A percentile compares a stretch with the other conserved stretches of the same genome.
These are phyloP conservation scores for Temnothorax rugatulus DNA, from an alignment of 2,888 invertebrate species.

Conservation along the genomic window DNA sequence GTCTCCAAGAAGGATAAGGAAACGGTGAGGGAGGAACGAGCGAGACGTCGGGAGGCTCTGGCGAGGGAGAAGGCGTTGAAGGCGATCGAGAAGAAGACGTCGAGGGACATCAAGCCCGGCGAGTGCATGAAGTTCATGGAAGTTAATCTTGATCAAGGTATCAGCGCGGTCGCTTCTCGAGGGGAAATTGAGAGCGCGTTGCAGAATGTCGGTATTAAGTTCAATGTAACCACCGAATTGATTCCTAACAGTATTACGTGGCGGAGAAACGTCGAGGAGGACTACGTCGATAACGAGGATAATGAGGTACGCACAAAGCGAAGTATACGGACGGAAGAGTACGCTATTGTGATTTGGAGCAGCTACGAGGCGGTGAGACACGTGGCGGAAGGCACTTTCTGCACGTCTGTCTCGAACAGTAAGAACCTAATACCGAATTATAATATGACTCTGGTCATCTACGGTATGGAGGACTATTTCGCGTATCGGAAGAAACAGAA, in stretches of 20 bases:
- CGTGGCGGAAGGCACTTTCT: slow-evolving; percentile 82
- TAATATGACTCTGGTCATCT: slow-evolving; percentile 84
- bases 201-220: slow-evolving; percentile 78
- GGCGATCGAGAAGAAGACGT: slow-evolving; percentile 71
- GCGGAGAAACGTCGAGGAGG: slow-evolving; percentile 81
- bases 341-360: slow-evolving; percentile 85
- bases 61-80: slow-evolving; percentile 75
- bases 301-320: slow-evolving; percentile 74
- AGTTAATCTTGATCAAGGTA: slow-evolving; percentile 76
- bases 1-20: slow-evolving; percentile 30
- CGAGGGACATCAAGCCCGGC: slow-evolving; percentile 76
- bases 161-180: slow-evolving; percentile 68
- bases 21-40: slow-evolving; percentile 57
- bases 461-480: slow-evolving; percentile 85
- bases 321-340: slow-evolving; percentile 76
- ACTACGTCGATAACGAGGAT: slow-evolving; percentile 74
- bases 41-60: slow-evolving; percentile 61
- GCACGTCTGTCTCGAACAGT: slow-evolving; percentile 79
- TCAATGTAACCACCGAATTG: slow-evolving; percentile 79
- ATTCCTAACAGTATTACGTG: slow-evolving; percentile 85
- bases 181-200: slow-evolving; percentile 79
- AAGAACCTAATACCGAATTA: slow-evolving; percentile 78
- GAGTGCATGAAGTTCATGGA: slow-evolving; percentile 80
- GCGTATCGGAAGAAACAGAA: slow-evolving; percentile 67
- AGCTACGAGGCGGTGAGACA: slow-evolving; percentile 83